Evolutionary conservation across 2,113 vertebrate genomes (phyloP).

Genomic region (Larimichthys crocea): DNA sequence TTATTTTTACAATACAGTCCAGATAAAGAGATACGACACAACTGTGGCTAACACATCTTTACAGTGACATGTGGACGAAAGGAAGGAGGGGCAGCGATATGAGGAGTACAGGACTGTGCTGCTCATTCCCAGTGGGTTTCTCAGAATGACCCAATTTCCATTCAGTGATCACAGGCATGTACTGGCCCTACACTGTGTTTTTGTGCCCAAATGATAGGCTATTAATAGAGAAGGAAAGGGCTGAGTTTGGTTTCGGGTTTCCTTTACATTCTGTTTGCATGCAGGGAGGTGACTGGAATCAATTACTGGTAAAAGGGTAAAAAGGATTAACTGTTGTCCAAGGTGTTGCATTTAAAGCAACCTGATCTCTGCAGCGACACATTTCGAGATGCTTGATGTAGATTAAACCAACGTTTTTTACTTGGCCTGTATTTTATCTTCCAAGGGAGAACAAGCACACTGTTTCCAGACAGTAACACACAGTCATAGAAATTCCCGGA

Average conservation of each 20-base stretch:
- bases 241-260: conserved; percentile 23
- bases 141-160: conserved; percentile 46
- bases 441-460: background rate
- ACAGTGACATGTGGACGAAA: background rate
- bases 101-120: background rate
- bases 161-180: conserved; percentile 24
- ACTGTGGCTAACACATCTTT: background rate
- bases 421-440: background rate
- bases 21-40: conserved; percentile 5
- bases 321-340: background rate
- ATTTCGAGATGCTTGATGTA: background rate
- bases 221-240: background rate
- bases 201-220: conserved; percentile 33
- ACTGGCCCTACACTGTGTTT: conserved; percentile 27
- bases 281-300: conserved; percentile 4
- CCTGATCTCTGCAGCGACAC: background rate
- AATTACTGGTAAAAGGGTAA: background rate
- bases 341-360: background rate
- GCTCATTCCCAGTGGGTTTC: conserved; percentile 16
- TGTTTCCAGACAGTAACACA: background rate
- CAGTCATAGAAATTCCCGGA: background rate
- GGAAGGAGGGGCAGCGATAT: background rate
- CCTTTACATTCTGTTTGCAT: conserved; percentile 22
- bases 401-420: background rate
- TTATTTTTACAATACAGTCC: background rate